phyloP scores from a whole-genome alignment of 64 coral and sea anemone genomes.

The Porites lutea region DNA sequence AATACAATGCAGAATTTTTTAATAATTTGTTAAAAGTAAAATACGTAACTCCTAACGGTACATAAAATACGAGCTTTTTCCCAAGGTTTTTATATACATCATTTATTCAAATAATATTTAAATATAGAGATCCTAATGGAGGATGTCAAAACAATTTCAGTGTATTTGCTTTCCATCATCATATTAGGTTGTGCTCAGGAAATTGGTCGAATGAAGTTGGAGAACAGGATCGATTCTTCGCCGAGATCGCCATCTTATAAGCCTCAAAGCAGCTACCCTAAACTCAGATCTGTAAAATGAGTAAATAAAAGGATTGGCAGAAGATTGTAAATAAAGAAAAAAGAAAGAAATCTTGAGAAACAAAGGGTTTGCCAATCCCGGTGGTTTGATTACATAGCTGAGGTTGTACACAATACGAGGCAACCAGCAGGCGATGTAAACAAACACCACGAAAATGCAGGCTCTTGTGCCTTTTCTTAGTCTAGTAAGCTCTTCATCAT shows the following conservation, averaged over 20 bases:
- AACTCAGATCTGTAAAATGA: slow-evolving; percentile 82
- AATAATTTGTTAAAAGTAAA: too few relatives aligned
- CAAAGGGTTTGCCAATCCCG: slow-evolving; percentile 37
- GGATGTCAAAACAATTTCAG: too few relatives aligned
- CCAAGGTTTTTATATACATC: too few relatives aligned
- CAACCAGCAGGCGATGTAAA: slow-evolving; percentile 80
- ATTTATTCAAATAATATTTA: too few relatives aligned
- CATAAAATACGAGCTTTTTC: too few relatives aligned
- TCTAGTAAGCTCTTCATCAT: background rate
- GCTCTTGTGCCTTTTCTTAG: slow-evolving; percentile 71
- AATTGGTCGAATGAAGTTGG: background rate
- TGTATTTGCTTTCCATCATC: too few relatives aligned
- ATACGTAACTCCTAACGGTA: too few relatives aligned
- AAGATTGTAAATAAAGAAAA: slow-evolving; percentile 70
- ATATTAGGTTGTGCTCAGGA: too few relatives aligned
- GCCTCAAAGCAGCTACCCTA: slow-evolving; percentile 42
- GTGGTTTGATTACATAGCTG: slow-evolving; percentile 21
- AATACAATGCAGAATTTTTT: too few relatives aligned
- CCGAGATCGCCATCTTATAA: background rate
- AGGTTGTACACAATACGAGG: slow-evolving; percentile 67
- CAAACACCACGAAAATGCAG: slow-evolving; percentile 53
- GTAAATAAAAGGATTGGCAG: slow-evolving; percentile 68
- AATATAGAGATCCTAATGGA: too few relatives aligned
- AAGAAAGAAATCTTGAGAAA: slow-evolving; percentile 55
- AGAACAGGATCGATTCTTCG: background rate